Evolutionary conservation across 1,140 invertebrate genomes (phyloP), one percentile per base, ranked within the genome.

Genomic region (Acromyrmex heyeri): DNA sequence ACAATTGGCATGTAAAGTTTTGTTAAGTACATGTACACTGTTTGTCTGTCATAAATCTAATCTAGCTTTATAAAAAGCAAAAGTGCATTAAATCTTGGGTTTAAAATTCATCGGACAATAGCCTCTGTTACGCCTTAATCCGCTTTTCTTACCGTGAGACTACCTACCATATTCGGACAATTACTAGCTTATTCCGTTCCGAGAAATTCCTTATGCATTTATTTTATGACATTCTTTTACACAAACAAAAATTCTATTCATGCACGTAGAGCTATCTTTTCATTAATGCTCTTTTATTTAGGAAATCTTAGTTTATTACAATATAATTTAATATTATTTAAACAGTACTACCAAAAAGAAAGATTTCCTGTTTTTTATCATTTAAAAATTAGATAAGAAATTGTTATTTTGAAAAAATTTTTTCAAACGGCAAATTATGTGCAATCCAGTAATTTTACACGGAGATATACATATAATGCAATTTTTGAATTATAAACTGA

Each of bases 131-230:
- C 16, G 24, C 34, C 18, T 27, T 55, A 67, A 73, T 82, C 69
- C 79, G 69, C 16, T 73, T 27, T 30, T 70, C 65, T 59, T 73
- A 34, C 18, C 4, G 21, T 12, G 3, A 59, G 38, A 61, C 14
- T 50, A 44, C 55, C 55, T 50, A 44, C 55, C 55, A 34, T 83
- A 83, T 83, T 82, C 57, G 67, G 34, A 59, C 38, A 83, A 83
- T 83, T 72, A 21, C 5, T 34, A 16, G n/a, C 48, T 57, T 50
- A 38, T 62, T 38, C 62, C n/a, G 48, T 57, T 70, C 38, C 21
- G 38, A 34, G 14, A 72, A 44, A 48, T 10, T 48, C 21, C 24
- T 48, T 48, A 12, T 30, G 30, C 16, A 59, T 30, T 48, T 61
- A 38, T 70, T 44, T 59, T 4, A 69, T 14, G 3, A 12, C 16